phyloP scores from a whole-genome alignment of 2,888 invertebrate species.

The Thecophora atra region DNA sequence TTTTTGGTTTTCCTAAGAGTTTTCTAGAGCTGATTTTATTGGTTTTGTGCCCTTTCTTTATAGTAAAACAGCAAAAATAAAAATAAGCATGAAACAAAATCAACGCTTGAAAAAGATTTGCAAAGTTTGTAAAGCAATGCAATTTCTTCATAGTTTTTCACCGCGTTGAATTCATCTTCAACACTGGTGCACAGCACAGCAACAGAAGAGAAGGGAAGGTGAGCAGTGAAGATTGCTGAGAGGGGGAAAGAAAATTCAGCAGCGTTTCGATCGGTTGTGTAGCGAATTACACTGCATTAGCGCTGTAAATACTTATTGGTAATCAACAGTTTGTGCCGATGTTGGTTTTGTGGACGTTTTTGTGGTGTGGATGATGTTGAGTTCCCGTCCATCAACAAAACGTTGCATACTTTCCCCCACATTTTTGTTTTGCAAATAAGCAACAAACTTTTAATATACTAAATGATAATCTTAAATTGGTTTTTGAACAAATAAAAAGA shows the following conservation, averaged over 20 bases:
- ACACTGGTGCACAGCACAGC: not conserved
- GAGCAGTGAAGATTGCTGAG: too few species aligned
- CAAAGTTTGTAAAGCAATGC: slow-evolving; percentile 19
- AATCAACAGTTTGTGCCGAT: slow-evolving; percentile 56
- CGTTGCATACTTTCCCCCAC: too few species aligned
- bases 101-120: slow-evolving; percentile 7
- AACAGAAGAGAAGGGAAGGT: too few species aligned
- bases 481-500: not conserved
- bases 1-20: slow-evolving; percentile 1
- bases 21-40: not conserved
- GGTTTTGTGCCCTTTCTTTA: not conserved
- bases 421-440: slow-evolving; percentile 20
- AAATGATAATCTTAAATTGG: slow-evolving; percentile 51
- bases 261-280: slow-evolving; percentile 10
- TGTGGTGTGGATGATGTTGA: not conserved
- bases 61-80: not conserved
- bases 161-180: not conserved
- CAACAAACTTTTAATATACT: slow-evolving; percentile 58
- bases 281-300: slow-evolving; percentile 57
- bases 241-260: too few species aligned
- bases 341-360: slow-evolving; percentile 27
- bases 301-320: slow-evolving; percentile 62
- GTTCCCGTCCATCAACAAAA: not conserved
- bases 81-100: not conserved
- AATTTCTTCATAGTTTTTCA: not conserved